Percentiles rank a stretch among this genome's conserved stretches.
These are phyloP conservation scores for Dryobates pubescens DNA, from an alignment of 2,797 vertebrate genomes.

Conservation along the genomic window DNA sequence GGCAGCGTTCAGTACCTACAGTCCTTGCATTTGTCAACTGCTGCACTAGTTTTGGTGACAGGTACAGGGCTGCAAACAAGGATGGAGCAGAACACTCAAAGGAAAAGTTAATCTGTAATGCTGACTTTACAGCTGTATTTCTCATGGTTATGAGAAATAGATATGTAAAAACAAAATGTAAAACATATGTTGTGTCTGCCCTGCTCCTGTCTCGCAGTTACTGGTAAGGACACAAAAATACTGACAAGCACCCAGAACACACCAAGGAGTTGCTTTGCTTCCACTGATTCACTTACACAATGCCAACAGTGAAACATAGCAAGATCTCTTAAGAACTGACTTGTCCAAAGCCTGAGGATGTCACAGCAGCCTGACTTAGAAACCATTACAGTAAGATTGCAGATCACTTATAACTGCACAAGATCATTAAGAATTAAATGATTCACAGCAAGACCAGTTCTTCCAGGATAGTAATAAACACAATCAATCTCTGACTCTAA, in stretches of 20 bases:
- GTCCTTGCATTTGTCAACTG: neutral
- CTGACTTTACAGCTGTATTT: neutral
- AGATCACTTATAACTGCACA: conserved; percentile 3
- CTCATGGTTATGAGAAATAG: neutral
- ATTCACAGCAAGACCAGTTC: conserved; percentile 36
- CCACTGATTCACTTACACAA: neutral
- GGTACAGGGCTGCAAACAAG: neutral
- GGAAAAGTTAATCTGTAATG: neutral
- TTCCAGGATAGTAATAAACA: neutral
- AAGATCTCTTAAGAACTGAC: neutral
- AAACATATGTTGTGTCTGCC: neutral
- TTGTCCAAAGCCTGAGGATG: neutral
- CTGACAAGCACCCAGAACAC: neutral
- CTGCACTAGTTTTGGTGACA: neutral
- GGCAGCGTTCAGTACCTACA: neutral
- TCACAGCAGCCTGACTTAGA: neutral
- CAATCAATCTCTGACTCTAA: neutral
- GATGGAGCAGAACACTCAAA: neutral
- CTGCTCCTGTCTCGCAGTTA: neutral
- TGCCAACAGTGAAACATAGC: neutral
- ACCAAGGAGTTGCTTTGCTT: neutral
- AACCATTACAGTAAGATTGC: neutral
- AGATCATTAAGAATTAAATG: conserved; percentile 11
- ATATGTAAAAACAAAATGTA: neutral
- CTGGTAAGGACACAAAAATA: neutral